Evolutionary conservation across 2,113 vertebrate genomes (phyloP), one percentile per base, ranked within the genome.

Genomic region (Chloroceryle aenea): DNA sequence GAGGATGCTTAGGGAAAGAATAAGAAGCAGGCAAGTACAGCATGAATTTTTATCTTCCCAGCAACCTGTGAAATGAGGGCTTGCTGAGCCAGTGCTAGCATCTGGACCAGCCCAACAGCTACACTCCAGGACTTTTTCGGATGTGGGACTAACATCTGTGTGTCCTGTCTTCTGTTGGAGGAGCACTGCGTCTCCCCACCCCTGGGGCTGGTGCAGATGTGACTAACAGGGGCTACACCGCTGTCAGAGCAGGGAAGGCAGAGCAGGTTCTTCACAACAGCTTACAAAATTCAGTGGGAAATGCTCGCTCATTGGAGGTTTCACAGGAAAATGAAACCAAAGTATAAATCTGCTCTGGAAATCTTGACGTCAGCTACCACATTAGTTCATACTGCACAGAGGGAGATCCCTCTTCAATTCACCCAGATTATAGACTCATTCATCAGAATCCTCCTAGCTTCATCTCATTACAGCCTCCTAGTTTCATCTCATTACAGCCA

Each of bases 1-100:
- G 95, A 97, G 95, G 96, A 95, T 96, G 95, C 96, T 94, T 97
- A 32, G 87, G 69, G 90, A 72, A 94, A 94, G 92, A 97, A 13
- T 27, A 92, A 96, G 80, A 80, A 95, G 74, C 21, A 13, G 62
- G 36, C 27, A 50, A 92, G 64, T 8, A 36, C 43, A 87, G 81
- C 38, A 12, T 4, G 36, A 68, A 85, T 87, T 96, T 72, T 27
- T 34, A 52, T 36, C 72, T 85, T 72, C 32, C 47, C 61, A 84
- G 95, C 59, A 62, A 43, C 26, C 68, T 50, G 61, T 5, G 32
- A 68, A 75, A 82, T 13, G 56, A 87, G 67, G 34, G 64, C 56
- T 79, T 67, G 66, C 73, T 52, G 87, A 87, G 90, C 69, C 90
- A 96, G 73, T 12, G 36, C 52, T 42, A 63, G 50, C 77, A 89